Evolutionary conservation across 2,797 vertebrate species (phyloP), one percentile per base, ranked within the genome.

Genomic region (Telmatherina bonti): DNA sequence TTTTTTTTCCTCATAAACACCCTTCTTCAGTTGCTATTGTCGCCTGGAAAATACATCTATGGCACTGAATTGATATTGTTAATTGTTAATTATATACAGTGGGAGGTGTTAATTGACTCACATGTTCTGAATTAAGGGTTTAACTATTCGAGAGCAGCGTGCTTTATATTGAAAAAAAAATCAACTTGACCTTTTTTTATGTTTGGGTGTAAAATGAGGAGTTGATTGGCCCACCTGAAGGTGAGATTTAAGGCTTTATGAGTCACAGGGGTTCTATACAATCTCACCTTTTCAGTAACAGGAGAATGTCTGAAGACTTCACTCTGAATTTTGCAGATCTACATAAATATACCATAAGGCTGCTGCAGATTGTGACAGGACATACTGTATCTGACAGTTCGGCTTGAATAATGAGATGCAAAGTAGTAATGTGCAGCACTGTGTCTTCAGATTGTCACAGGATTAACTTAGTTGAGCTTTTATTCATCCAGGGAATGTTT

Each of bases 401-500:
- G 47, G 26, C 35, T 31, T 74, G 67, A 76, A 83, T 86, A 81
- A 84, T 85, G 81, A 87, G 65, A 82, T 85, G 76, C 74, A 76
- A 74, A 81, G 78, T 75, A 67, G 74, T 65, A 70, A 73, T 68
- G 63, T 78, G 74, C 51, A 66, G 67, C 68, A 63, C 62, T 52
- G 68, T 69, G 61, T 75, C 70, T 84, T 72, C 72, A 80, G 66
- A 81, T 76, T 81, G 84, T 83, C 78, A 74, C 36, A 55, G 85
- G 78, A 80, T 83, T 76, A 88, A 86, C 70, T 79, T 73, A 72
- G 63, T 55, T 57, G 61, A 81, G 68, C 68, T 74, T 85, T 81
- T 78, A 66, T 84, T 84, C 81, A 72, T 72, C 51, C 31, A 7
- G 65, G 69, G 64, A 78, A 60, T 60, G 61, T 68, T 84, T 88